phyloP scores from a whole-genome alignment of 2,888 invertebrate genomes.

The Meganola albula region DNA sequence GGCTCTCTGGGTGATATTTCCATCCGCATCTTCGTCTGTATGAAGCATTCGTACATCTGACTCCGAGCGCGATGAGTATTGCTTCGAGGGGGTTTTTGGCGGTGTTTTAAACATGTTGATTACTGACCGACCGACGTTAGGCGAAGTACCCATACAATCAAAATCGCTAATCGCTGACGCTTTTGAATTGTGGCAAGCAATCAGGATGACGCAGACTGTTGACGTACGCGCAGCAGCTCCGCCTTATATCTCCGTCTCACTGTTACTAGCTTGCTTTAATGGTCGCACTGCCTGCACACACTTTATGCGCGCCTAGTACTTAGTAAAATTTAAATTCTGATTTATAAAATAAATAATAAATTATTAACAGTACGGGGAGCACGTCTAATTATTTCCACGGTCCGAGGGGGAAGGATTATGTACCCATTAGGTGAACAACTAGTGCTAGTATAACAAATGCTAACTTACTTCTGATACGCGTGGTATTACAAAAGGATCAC shows the following conservation, averaged over 20 bases:
- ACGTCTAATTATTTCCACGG: too few species aligned
- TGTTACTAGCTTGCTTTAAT: neutral
- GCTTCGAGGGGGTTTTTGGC: neutral
- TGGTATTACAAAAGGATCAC: constrained; percentile 72
- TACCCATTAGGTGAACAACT: too few species aligned
- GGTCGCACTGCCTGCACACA: neutral
- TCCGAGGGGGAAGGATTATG: too few species aligned
- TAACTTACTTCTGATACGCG: constrained; percentile 74
- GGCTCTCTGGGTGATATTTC: neutral
- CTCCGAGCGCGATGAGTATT: neutral
- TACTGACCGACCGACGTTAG: neutral
- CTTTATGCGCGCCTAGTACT: neutral
- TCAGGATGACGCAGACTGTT: neutral
- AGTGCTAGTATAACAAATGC: too few species aligned
- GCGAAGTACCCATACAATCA: neutral
- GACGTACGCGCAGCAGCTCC: neutral
- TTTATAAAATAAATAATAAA: too few species aligned
- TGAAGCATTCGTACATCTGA: neutral
- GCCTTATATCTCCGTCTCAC: neutral
- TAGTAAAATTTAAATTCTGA: neutral
- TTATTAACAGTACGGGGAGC: too few species aligned
- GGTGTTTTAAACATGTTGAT: neutral
- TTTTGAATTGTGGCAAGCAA: neutral
- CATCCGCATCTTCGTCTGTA: neutral
- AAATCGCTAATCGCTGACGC: neutral